phyloP scores from a whole-genome alignment of 2,113 vertebrate genomes.

The Grammomys surdaster region DNA sequence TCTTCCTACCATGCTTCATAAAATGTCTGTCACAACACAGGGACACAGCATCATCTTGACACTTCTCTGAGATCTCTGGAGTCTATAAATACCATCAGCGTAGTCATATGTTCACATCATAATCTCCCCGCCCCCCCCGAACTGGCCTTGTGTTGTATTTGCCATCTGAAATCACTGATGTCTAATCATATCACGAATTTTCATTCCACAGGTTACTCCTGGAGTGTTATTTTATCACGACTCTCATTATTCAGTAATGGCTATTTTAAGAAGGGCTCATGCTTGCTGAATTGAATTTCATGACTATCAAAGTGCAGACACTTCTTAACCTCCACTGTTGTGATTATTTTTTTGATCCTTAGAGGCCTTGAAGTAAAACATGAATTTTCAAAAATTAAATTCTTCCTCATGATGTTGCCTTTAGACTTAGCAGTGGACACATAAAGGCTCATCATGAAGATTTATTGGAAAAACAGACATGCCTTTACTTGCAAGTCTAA shows the following conservation, averaged over 20 bases:
- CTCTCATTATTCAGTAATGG: neutral
- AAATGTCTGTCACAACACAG: neutral
- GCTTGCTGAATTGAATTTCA: neutral
- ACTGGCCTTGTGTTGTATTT: neutral
- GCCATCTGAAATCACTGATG: neutral
- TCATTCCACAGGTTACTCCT: neutral
- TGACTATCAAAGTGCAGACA: neutral
- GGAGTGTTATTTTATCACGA: neutral
- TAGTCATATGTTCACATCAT: neutral
- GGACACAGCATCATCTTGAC: neutral
- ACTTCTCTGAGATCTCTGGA: neutral
- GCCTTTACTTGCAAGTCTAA: neutral
- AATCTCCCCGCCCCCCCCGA: neutral
- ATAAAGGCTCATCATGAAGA: neutral
- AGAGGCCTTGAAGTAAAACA: neutral
- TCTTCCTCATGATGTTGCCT: neutral
- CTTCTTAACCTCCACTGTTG: neutral
- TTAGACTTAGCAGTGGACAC: neutral
- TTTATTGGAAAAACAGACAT: neutral
- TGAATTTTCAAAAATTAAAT: neutral
- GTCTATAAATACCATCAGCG: neutral
- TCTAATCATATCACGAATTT: neutral
- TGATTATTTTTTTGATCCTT: neutral
- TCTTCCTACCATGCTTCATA: neutral
- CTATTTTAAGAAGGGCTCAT: neutral